Conservation (phyloP, 2,797 vertebrate genomes). For the Alosa sapidissima region DNA sequence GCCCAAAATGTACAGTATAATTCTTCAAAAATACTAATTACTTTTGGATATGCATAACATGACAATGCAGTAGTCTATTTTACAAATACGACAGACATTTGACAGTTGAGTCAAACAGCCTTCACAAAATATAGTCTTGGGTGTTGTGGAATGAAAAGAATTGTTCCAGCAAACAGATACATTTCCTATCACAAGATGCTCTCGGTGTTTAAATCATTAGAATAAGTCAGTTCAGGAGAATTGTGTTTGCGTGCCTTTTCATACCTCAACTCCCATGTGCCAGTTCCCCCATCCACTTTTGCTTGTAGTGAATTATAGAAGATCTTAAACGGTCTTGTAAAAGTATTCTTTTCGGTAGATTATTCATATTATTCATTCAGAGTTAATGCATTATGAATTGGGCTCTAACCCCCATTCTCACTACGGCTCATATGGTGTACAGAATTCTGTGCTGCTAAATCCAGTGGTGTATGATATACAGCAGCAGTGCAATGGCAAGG, state of each 20-base stretch:
- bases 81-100: neutral
- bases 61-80: slow-evolving; percentile 20
- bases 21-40: slow-evolving; percentile 2
- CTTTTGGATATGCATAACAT: slow-evolving; percentile 30
- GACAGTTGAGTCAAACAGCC: neutral
- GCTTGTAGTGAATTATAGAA: slow-evolving; percentile 60
- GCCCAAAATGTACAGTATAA: slow-evolving; percentile 24
- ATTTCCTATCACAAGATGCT: neutral
- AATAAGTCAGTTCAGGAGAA: neutral
- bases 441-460: neutral
- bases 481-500: neutral
- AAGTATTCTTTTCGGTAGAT: slow-evolving; percentile 64
- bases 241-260: neutral
- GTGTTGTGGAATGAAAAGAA: neutral
- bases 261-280: slow-evolving; percentile 56
- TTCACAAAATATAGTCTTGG: neutral
- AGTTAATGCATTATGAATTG: neutral
- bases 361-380: slow-evolving; percentile 62
- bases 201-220: neutral
- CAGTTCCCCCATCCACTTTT: slow-evolving; percentile 56
- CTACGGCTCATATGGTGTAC: neutral
- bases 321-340: slow-evolving; percentile 65
- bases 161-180: neutral
- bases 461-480: neutral
- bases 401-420: neutral